phyloP scores from a whole-genome alignment of 92 coral and sea anemone species.

The Epizoanthus illoricatus region DNA sequence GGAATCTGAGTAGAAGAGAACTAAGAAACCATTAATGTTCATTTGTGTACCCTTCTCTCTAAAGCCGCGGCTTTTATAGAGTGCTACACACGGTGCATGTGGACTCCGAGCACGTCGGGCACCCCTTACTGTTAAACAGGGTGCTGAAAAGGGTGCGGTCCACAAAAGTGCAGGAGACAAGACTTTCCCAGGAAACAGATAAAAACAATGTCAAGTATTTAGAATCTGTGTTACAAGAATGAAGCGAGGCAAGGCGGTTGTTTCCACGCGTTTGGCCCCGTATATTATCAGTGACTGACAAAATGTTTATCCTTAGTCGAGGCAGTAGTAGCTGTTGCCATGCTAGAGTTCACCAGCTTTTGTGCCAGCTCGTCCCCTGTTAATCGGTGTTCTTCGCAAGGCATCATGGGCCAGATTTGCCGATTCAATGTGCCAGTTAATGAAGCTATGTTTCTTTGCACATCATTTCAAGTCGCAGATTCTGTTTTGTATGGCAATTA shows the following conservation, averaged over 20 bases:
- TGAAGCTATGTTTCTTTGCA: not conserved
- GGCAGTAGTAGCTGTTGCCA: not conserved
- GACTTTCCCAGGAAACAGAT: slow-evolving; percentile 7
- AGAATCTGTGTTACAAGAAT: slow-evolving; percentile 5
- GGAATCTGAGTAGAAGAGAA: slow-evolving; percentile 10
- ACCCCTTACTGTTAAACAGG: not conserved
- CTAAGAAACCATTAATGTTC: not conserved
- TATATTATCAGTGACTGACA: not conserved
- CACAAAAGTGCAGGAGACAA: slow-evolving; percentile 7
- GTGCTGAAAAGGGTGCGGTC: not conserved
- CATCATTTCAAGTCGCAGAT: not conserved
- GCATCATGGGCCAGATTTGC: not conserved
- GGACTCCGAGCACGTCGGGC: not conserved
- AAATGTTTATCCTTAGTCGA: not conserved
- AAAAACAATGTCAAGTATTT: not conserved
- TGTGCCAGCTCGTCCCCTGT: not conserved
- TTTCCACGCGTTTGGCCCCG: not conserved
- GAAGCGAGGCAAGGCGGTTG: not conserved
- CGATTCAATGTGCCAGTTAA: not conserved
- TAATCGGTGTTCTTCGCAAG: not conserved
- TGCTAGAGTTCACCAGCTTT: not conserved
- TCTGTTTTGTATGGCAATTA: slow-evolving; percentile 9
- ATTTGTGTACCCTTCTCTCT: not conserved
- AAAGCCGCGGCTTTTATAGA: not conserved
- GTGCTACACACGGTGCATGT: not conserved